These are phyloP conservation scores for Melanotaenia parkinsoni DNA, from an alignment of 2,797 vertebrate genomes.

Conservation along the genomic window DNA sequence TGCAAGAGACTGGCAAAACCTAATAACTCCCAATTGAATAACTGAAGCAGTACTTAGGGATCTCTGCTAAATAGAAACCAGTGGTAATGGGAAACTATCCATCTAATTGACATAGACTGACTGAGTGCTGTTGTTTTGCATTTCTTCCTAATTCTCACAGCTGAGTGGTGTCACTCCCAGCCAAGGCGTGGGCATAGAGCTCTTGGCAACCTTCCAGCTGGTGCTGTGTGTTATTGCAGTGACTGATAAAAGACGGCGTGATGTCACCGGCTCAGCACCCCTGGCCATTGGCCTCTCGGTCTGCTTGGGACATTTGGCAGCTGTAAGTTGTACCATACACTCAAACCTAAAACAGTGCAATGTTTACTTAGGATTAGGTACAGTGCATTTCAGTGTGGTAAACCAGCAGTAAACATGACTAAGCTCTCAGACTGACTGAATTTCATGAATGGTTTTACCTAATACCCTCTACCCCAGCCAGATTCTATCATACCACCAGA, in stretches of 20 bases:
- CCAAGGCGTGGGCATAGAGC: constrained; percentile 94
- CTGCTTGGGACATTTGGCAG: constrained; percentile 92
- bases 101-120: constrained; percentile 48
- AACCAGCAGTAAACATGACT: constrained; percentile 5
- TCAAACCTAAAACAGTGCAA: background rate
- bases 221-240: constrained; percentile 96
- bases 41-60: constrained; percentile 9
- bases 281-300: constrained; percentile 96
- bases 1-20: background rate
- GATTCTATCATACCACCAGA: constrained; percentile 5
- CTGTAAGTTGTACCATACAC: constrained; percentile 84
- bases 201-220: constrained; percentile 95
- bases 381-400: background rate
- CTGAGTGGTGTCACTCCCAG: constrained; percentile 81
- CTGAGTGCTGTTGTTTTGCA: constrained; percentile 60
- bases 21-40: constrained; percentile 30
- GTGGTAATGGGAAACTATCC: constrained; percentile 31
- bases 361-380: constrained; percentile 19
- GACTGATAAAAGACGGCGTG: constrained; percentile 92
- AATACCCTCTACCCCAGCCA: background rate
- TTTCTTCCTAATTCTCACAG: constrained; percentile 59
- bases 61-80: constrained; percentile 30
- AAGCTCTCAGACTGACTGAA: background rate
- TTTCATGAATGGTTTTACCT: background rate
- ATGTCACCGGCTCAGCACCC: constrained; percentile 91